Evolutionary conservation across 2,888 invertebrate species (phyloP), one percentile per base, ranked within the genome.

Genomic region (Brenthis hecate): DNA sequence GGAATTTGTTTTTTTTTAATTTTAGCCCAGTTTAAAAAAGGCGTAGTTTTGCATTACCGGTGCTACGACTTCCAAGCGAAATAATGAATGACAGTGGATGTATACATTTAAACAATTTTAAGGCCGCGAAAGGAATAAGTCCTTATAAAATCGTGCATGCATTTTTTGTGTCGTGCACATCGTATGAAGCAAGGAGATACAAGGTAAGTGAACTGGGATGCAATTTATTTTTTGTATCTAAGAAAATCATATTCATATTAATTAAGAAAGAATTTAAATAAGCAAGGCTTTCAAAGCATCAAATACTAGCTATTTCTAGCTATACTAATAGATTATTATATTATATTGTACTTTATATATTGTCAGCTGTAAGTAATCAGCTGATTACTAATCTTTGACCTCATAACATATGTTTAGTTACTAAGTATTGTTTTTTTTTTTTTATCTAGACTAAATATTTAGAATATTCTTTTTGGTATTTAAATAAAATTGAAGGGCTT

Each of bases 81-180:
- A 74, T 56, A 84, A 96, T 94, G 95, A 94, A 94, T 91, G 94
- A 94, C 90, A 93, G 92, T 94, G 95, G 96, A 84, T 97, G 97
- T 88, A 94, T 95, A 88, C 97, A 97, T 93, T 92, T 97, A 84
- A 95, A 94, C 89, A 94, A 95, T 91, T 96, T 96, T 91, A 97
- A 97, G 94, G 94, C 95, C 81, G 94, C 94, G 64, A 95, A 96
- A 87, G 97, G 97, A 78, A 94, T 95, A 74, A 94, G 95, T 85
- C 94, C 95, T 60, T 96, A 95, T 86, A 94, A 94, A 91, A 94
- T 97, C 79, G 96, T 98, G 79, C 97, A 98, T 92, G 95, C 96
- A 74, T 97, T 96, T 91, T 98, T 98, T 88, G 96, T 97, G 69
- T 95, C 97, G 74, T 96, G 97, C 85, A 95, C 96, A 67, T 95